A percentile compares a stretch with the other conserved stretches of the same genome.
Conservation (phyloP, 1,140 invertebrate genomes). For the Theocolax elegans region DNA sequence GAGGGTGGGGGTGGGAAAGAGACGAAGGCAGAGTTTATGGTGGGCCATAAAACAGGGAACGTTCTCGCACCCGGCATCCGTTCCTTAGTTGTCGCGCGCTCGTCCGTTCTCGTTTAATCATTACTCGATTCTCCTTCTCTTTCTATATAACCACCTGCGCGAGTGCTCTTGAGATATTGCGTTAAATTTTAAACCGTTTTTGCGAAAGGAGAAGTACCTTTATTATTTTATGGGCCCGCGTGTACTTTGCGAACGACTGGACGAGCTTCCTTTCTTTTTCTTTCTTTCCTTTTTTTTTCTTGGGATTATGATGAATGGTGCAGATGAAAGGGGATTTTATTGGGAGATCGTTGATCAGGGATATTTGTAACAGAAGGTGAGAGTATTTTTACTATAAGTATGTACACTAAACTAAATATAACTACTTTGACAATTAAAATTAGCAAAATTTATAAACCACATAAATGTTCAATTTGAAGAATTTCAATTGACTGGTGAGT, state of each 20-base stretch:
- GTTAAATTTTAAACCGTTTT: background rate
- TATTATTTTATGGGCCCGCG: background rate
- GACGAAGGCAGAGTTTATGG: constrained; percentile 41
- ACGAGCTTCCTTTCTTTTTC: background rate
- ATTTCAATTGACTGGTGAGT: no score
- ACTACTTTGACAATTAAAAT: no score
- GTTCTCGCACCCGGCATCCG: background rate
- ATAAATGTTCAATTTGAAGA: no score
- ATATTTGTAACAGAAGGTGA: no score
- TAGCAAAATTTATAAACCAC: no score
- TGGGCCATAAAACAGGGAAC: constrained; percentile 42
- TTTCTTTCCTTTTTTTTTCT: no score
- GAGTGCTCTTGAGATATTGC: background rate
- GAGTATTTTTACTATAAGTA: no score
- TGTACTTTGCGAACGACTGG: background rate
- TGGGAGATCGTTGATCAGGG: no score
- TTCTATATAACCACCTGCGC: background rate
- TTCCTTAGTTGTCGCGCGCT: background rate
- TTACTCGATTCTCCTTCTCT: background rate
- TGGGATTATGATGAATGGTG: no score
- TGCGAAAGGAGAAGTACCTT: background rate
- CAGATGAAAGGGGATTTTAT: no score
- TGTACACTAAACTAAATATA: no score
- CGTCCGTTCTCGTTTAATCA: constrained; percentile 1
- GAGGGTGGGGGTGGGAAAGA: no score